Evolutionary conservation across 2,113 vertebrate species (phyloP), one percentile per base, ranked within the genome.

Genomic region (Hystrix brachyura): DNA sequence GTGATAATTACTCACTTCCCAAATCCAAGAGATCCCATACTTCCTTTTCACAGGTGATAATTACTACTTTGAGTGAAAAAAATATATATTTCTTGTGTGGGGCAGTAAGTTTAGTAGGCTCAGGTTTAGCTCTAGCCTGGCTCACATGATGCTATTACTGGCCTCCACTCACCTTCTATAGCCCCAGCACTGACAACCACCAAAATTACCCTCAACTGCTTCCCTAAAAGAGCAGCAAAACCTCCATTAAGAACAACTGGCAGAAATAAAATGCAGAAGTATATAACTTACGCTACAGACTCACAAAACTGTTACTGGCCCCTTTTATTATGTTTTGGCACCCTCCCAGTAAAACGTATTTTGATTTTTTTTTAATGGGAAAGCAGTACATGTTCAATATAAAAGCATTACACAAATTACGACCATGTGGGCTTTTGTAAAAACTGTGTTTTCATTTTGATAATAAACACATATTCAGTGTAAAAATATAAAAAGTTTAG

Each of bases 401-500:
- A 90, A 69, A 96, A 94, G 76, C 6, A 60, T 55, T 34, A 84
- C 43, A 80, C n/a, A 84, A 55, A 95, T 83, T 59, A 62, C 51
- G 59, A 85, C 51, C 38, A 90, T 12, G 23, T 64, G 29, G 32
- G 48, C 53, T 95, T 96, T 48, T 94, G 4, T 79, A 94, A 91
- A 32, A 83, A 81, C 14, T 89, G 43, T 72, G 5, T 81, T 60
- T 93, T 91, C 64, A 84, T 82, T 43, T 87, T 84, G 17, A 93
- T 76, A 62, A 79, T 69, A 94, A n/a, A 95, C 21, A 79, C 7
- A 86, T 29, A 72, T 34, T 91, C 59, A 62, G 3, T 83, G 18
- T 82, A 93, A 86, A 92, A 91, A 60, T 51, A 27, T 34, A 94
- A 18, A 27, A 87, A 87, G 76, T 72, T 91, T 89, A 89, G 38